phyloP scores from a whole-genome alignment of 2,113 vertebrate genomes.

The Zonotrichia leucophrys region DNA sequence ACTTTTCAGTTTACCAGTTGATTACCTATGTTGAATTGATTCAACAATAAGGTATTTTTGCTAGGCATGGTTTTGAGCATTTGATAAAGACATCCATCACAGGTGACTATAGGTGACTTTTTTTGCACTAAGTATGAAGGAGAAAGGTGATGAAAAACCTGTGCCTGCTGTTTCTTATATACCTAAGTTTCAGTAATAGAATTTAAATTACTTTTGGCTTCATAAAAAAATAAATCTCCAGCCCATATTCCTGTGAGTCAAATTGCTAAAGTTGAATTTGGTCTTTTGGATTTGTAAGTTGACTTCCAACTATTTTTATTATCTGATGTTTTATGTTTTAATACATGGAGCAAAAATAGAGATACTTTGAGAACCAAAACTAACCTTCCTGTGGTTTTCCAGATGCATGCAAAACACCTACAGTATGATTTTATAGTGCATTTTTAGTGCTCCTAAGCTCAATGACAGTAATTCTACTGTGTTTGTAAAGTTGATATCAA shows the following conservation, averaged over 20 bases:
- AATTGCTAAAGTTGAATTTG: neutral
- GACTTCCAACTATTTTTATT: neutral
- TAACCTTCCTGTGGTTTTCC: slow-evolving; percentile 34
- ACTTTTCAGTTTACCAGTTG: slow-evolving; percentile 60
- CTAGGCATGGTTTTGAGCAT: neutral
- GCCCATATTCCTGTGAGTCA: neutral
- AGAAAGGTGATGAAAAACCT: neutral
- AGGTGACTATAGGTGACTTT: neutral
- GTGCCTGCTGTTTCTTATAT: neutral
- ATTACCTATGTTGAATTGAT: neutral
- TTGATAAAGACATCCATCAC: neutral
- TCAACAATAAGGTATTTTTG: neutral
- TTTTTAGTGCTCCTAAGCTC: neutral
- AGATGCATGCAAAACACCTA: slow-evolving; percentile 3
- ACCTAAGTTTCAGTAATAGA: neutral
- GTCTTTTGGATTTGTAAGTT: slow-evolving; percentile 8
- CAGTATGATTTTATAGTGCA: neutral
- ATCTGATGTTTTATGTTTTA: neutral
- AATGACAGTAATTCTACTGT: neutral
- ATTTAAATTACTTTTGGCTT: neutral
- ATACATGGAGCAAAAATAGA: neutral
- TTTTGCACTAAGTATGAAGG: neutral
- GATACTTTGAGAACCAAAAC: neutral
- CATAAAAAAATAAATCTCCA: neutral
- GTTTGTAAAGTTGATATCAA: neutral